Conservation (phyloP, 2,888 invertebrate genomes). For the Notodonta ziczac region DNA sequence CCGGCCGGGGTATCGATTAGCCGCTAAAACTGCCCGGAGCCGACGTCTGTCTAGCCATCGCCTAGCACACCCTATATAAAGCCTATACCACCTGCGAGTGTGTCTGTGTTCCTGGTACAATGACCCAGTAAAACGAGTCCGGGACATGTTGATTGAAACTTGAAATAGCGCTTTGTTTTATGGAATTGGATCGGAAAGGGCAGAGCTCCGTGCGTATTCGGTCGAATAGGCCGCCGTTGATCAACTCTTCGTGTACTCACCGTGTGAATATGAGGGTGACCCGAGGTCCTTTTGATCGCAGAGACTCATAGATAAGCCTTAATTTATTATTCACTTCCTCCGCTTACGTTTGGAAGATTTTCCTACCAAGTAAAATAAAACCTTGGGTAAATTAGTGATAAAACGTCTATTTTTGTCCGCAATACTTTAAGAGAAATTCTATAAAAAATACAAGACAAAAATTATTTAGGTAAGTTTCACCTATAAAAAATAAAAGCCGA, state of each 20-base stretch:
- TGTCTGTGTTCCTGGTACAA: constrained; percentile 64
- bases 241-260: constrained; percentile 26
- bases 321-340: constrained; percentile 4
- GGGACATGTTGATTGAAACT: constrained; percentile 65
- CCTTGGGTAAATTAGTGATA: background rate
- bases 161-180: constrained; percentile 59
- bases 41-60: constrained; percentile 67
- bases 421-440: too few relatives aligned
- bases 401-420: too few relatives aligned
- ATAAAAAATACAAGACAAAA: background rate
- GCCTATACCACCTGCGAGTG: constrained; percentile 63
- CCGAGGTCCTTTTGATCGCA: constrained; percentile 21
- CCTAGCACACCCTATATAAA: constrained; percentile 61
- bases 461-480: background rate
- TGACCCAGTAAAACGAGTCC: constrained; percentile 72
- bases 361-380: background rate
- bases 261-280: constrained; percentile 31
- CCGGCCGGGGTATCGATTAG: constrained; percentile 75
- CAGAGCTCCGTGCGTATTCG: constrained; percentile 35
- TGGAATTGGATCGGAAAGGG: constrained; percentile 56
- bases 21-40: constrained; percentile 70
- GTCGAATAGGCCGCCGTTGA: constrained; percentile 26
- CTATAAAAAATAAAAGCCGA: background rate
- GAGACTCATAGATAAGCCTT: background rate
- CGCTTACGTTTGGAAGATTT: background rate